A percentile compares a stretch with the other conserved stretches of the same genome.
phyloP scores from a whole-genome alignment of 2,888 invertebrate species.

The Poecilobothrus nobilitatus region DNA sequence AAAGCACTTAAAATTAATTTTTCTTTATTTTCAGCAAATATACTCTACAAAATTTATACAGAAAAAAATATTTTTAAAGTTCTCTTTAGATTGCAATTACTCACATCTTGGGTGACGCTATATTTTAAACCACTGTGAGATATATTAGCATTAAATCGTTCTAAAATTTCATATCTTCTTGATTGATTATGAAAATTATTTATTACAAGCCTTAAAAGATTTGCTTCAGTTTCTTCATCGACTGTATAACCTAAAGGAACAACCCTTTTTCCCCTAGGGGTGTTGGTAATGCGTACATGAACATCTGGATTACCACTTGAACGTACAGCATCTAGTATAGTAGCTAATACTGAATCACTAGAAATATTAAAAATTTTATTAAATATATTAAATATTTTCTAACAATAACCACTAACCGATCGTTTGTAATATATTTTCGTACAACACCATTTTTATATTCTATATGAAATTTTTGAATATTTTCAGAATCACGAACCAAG shows the following conservation, averaged over 20 bases:
- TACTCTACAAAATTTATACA: conserved; percentile 56
- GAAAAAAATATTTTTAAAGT: neutral
- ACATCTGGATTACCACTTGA: conserved; percentile 96
- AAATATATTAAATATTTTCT: conserved; percentile 12
- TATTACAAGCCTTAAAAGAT: conserved; percentile 56
- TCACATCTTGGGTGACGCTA: conserved; percentile 92
- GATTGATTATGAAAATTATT: conserved; percentile 48
- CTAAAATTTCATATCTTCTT: conserved; percentile 68
- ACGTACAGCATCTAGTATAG: conserved; percentile 90
- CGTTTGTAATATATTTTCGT: conserved; percentile 83
- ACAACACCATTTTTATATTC: conserved; percentile 90
- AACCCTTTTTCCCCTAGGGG: conserved; percentile 77
- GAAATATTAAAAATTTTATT: conserved; percentile 22
- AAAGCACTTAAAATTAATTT: conserved; percentile 89
- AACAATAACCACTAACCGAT: conserved; percentile 52
- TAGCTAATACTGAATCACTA: conserved; percentile 90
- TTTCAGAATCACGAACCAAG: conserved; percentile 76
- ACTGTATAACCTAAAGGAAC: conserved; percentile 83
- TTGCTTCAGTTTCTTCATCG: conserved; percentile 94
- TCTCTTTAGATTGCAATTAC: conserved; percentile 31
- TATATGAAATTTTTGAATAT: conserved; percentile 88
- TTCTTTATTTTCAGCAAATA: conserved; percentile 97
- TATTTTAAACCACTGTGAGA: conserved; percentile 96
- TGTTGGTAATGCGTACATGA: conserved; percentile 79
- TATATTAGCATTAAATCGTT: conserved; percentile 93